Base-by-base conservation (phyloP, 2,113 vertebrate species). In the Glareola pratincola region DNA sequence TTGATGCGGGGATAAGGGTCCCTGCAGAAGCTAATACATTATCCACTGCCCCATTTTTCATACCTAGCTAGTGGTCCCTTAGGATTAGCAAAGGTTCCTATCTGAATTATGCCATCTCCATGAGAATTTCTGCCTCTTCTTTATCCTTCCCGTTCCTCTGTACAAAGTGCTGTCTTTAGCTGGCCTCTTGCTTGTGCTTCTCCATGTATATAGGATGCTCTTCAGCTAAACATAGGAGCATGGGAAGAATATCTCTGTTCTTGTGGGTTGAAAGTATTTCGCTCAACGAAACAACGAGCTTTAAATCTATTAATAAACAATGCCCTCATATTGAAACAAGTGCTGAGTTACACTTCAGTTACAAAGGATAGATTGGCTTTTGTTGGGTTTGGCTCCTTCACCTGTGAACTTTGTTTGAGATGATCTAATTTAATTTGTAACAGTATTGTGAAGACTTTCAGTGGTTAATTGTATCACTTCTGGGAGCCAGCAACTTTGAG, bases 41-140 rank as follows among this genome's bases (percentile, higher is more conserved):
- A 80, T 69, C 23, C 68, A 30, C 43, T 76, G 63, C 43, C 62
- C 22, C 41, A 9, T 81, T 96, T 97, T 95, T 84, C 74, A 77
- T 80, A 48, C 29, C 47, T 87, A 62, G 21, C 43, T 76, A 43
- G 45, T 62, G 53, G 39, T 94, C 84, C 68, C 15, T 14, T 74
- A 84, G 68, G 88, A 60, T 84, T 79, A 90, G 39, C 56, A 84
- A 41, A 94, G 48, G 43, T 77, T 93, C 45, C 66, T 96, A 8
- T 90, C 69, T 91, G 90, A 95, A 80, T 96, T 94, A 76, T 39
- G 48, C 67, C 59, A 56, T 92, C 79, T 97, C 90, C 69, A 68
- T 67, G 63, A 64, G 79, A 85, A 79, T 68, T 95, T 47, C 92
- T 93, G 34, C 69, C n/a, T 94, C 72, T 39, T 74, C 76, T 24